Evolutionary conservation across 2,797 vertebrate species (phyloP), one percentile per base, ranked within the genome.

Genomic region (Acipenser transmontanus): DNA sequence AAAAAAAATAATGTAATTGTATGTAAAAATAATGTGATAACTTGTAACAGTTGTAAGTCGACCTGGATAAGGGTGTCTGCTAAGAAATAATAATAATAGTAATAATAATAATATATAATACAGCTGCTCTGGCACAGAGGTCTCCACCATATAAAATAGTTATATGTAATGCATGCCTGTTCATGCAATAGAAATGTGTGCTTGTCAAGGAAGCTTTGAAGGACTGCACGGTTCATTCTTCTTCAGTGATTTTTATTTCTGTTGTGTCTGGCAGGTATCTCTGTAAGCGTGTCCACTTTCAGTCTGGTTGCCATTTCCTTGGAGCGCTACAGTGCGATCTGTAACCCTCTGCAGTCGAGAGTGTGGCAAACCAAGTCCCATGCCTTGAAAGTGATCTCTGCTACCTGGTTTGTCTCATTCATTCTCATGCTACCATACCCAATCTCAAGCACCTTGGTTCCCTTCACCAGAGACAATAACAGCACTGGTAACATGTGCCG

Each of bases 351-450:
- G 57, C 92, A 92, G 69, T 99, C 97, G 57, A 86, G 95, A n/a
- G 82, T 90, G 48, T 99, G 97, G 97, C 97, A 99, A 85, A 99
- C 97, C 3, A 98, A 97, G 74, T 96, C 96, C 1, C 97, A 99
- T 0, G 97, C 97, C 0, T 74, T 91, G 77, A 97, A 93, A 78
- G 97, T 99, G 79, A 99, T 98, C 75, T 88, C 91, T 0, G 88
- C 87, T 8, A 99, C 95, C 57, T 99, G 97, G 97, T 85, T 91
- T 71, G 84, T 87, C 1, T 97, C 96, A 69, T 93, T 95, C 14
- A 74, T 91, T 12, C 89, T 99, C 75, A 99, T 99, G 97, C 86
- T 93, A 49, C 96, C 97, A 0, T 99, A 99, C 75, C 93, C 95
- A 2, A 91, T 98, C 68, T 97, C 92, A 62, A 97, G 94, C 91